Evolutionary conservation across 2,113 vertebrate species (phyloP).

Genomic region (Natator depressus): DNA sequence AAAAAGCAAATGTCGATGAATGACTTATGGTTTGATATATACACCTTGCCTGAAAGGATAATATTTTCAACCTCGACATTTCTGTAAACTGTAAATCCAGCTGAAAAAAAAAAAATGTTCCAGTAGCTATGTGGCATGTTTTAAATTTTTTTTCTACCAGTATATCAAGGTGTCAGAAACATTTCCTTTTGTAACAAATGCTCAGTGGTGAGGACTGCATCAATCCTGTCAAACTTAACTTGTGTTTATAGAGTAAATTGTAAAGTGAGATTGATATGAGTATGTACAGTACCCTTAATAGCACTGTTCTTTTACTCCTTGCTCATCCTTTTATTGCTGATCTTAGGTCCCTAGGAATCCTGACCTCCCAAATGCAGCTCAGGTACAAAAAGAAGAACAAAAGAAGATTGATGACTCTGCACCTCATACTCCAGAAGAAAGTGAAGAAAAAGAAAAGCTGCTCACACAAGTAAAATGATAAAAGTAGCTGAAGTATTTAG

Average conservation of each 20-base stretch:
- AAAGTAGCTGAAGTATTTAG: not conserved
- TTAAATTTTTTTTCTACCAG: not conserved
- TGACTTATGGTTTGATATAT: not conserved
- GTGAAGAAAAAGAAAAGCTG: constrained; percentile 90
- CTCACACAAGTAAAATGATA: constrained; percentile 84
- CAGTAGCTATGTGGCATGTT: not conserved
- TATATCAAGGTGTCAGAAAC: not conserved
- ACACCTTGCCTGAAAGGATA: not conserved
- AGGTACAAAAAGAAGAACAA: constrained; percentile 89
- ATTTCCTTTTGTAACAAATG: not conserved
- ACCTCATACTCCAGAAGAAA: constrained; percentile 85
- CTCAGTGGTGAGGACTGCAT: not conserved
- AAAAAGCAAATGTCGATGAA: not conserved
- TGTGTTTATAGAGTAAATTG: not conserved
- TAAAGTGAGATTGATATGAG: not conserved
- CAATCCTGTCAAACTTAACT: not conserved
- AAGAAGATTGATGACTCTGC: constrained; percentile 90
- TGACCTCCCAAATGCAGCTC: constrained; percentile 85
- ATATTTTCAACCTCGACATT: not conserved
- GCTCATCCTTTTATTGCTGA: constrained; percentile 8
- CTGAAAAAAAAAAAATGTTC: not conserved
- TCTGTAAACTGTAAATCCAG: constrained; percentile 1
- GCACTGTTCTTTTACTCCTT: constrained; percentile 3
- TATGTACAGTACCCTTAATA: not conserved
- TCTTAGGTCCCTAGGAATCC: constrained; percentile 87